Percentiles rank a stretch among this genome's conserved stretches.
phyloP scores from a whole-genome alignment of 2,888 invertebrate genomes.

The Ormyrus pomaceus region DNA sequence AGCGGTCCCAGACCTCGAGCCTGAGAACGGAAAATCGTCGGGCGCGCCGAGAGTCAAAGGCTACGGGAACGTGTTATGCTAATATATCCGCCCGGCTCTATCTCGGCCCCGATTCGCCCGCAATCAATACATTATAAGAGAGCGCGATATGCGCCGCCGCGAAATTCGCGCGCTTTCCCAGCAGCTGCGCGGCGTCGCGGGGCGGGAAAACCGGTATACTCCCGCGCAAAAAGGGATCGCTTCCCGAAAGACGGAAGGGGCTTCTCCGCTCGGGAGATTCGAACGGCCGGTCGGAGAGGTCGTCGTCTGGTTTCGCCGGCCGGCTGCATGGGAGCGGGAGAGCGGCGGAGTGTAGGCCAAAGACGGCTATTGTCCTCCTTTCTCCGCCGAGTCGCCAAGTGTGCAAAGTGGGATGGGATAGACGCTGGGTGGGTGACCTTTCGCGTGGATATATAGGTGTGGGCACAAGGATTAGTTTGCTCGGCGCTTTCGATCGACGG shows the following conservation, averaged over 20 bases:
- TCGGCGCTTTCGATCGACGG: background rate
- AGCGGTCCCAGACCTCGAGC: background rate
- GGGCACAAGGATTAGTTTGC: background rate
- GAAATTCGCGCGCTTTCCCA: background rate
- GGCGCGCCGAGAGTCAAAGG: background rate
- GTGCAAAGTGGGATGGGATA: constrained; percentile 17
- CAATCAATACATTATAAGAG: constrained; percentile 17
- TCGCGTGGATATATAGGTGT: background rate
- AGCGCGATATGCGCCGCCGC: constrained; percentile 5
- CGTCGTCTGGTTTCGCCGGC: constrained; percentile 14
- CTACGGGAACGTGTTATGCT: constrained; percentile 44
- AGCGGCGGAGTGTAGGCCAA: constrained; percentile 25
- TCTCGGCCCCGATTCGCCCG: constrained; percentile 40
- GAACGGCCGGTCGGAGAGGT: background rate
- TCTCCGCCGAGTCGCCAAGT: constrained; percentile 9
- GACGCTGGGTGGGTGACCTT: background rate
- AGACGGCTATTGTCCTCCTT: constrained; percentile 42
- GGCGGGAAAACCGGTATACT: too few species aligned
- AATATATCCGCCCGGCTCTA: constrained; percentile 18
- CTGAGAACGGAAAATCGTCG: constrained; percentile 1
- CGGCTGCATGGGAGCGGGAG: background rate
- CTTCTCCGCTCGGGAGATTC: background rate
- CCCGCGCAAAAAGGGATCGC: too few species aligned
- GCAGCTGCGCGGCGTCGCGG: background rate
- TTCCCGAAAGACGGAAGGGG: background rate